Base-by-base conservation (phyloP, 2,888 invertebrate genomes). In the Plagodis dolabraria region DNA sequence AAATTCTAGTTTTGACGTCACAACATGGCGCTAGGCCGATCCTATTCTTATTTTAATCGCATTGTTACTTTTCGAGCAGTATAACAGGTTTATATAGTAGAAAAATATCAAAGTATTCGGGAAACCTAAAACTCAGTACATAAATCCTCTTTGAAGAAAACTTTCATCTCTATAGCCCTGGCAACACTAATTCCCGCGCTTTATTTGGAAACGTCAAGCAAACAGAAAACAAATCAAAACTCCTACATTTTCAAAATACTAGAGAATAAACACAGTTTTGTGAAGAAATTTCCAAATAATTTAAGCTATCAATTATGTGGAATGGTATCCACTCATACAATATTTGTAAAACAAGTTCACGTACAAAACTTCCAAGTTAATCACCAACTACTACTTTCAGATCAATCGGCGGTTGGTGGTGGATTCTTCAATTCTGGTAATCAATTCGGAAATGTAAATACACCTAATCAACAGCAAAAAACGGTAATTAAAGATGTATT, bases 351-450 rank as follows among this genome's bases (percentile, higher is more conserved):
- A 22, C 4, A 22, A 22, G 4, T 2, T 22, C 22, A 22, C 4
- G 22, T 22, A 22, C 40, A 40, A 10, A 40, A 8, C 40, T 10
- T 10, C 10, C 10, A 40, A 40, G 10, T 36, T 36, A 36, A 36
- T 5, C 5, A 36, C n/a, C 2, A 36, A 7, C 8, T 46, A 47
- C 8, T 46, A 47, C 59, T 79, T 82, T 62, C 72, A 93, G 93
- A 93, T 82, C 91, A 92, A 69, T 91, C 91, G 43, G 80, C 85
- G 48, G 81, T 86, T 35, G 91, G 93, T 45, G 93, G 92, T 47
- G 93, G 93, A 51, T 93, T 92, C 77, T 87, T 88, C 58, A 93
- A 91, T 60, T 86, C 92, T 4, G 84, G 91, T 33, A 85, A 81
- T 70, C 91, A 93, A 72, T 93, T 92, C 75, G 92, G 90, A 12